Percentiles rank a stretch among this genome's conserved stretches.
phyloP scores from a whole-genome alignment of 2,888 invertebrate species.

The Leucophenga montana region DNA sequence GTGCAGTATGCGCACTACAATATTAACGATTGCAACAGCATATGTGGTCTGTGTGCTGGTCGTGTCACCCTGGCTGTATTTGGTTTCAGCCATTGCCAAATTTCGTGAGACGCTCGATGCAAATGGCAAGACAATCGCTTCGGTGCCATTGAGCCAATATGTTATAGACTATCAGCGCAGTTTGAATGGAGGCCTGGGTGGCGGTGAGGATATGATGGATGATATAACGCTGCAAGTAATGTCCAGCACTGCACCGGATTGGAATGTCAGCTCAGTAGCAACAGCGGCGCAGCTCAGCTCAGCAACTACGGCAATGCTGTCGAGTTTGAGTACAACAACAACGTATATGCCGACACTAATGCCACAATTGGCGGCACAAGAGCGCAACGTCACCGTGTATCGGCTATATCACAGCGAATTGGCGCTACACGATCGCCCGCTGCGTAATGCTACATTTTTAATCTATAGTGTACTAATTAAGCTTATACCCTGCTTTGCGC shows the following conservation, averaged over 20 bases:
- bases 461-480: conserved; percentile 95
- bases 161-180: conserved; percentile 61
- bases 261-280: conserved; percentile 41
- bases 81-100: conserved; percentile 83
- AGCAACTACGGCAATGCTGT: conserved; percentile 38
- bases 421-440: conserved; percentile 76
- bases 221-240: conserved; percentile 56
- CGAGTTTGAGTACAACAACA: conserved; percentile 35
- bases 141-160: conserved; percentile 58
- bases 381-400: conserved; percentile 80
- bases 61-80: conserved; percentile 80
- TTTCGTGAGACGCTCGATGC: conserved; percentile 74
- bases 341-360: conserved; percentile 36
- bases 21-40: conserved; percentile 83
- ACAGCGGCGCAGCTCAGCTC: conserved; percentile 7
- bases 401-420: conserved; percentile 80
- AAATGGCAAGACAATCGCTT: conserved; percentile 62
- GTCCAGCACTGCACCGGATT: conserved; percentile 58
- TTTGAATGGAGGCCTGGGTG: conserved; percentile 34
- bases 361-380: conserved; percentile 19
- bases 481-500: conserved; percentile 89
- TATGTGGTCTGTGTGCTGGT: conserved; percentile 88
- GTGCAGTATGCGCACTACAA: conserved; percentile 87
- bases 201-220: conserved; percentile 38
- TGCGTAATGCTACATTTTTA: conserved; percentile 87